These are phyloP conservation scores for Drosophila tani DNA, from an alignment of 1,140 invertebrate species.

Conservation along the genomic window DNA sequence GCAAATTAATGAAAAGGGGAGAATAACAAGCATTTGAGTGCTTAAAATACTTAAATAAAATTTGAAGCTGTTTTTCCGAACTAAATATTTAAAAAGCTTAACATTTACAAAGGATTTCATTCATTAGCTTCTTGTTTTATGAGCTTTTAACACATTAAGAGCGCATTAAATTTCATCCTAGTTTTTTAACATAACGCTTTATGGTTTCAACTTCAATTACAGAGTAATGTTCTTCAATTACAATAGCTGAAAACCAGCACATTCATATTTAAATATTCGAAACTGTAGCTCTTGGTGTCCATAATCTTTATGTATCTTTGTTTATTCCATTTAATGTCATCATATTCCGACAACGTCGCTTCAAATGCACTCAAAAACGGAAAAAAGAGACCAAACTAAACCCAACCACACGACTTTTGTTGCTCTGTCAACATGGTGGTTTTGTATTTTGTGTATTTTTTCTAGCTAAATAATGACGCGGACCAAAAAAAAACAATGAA, in stretches of 20 bases:
- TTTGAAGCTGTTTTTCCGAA: not conserved
- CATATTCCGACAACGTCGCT: conserved; percentile 25
- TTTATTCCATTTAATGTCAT: conserved; percentile 16
- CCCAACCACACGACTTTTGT: conserved; percentile 46
- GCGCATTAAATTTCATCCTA: not conserved
- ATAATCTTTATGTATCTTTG: conserved; percentile 19
- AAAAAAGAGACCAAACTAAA: conserved; percentile 32
- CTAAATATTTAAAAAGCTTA: no score
- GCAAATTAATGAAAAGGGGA: no score
- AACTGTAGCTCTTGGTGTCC: not conserved
- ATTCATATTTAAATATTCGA: not conserved
- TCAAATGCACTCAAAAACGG: conserved; percentile 39
- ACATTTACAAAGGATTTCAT: not conserved
- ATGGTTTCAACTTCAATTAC: conserved; percentile 8
- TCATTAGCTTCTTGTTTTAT: not conserved
- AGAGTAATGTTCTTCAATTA: not conserved
- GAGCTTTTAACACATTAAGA: not conserved
- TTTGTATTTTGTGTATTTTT: conserved; percentile 17
- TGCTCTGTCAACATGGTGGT: conserved; percentile 27
- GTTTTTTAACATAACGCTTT: not conserved
- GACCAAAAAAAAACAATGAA: conserved; percentile 19
- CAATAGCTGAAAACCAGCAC: not conserved
- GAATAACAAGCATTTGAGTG: not conserved
- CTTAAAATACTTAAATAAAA: not conserved
- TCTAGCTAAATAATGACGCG: conserved; percentile 19